Base-by-base conservation (phyloP, 2,113 vertebrate genomes). In the Oreotrochilus melanogaster region DNA sequence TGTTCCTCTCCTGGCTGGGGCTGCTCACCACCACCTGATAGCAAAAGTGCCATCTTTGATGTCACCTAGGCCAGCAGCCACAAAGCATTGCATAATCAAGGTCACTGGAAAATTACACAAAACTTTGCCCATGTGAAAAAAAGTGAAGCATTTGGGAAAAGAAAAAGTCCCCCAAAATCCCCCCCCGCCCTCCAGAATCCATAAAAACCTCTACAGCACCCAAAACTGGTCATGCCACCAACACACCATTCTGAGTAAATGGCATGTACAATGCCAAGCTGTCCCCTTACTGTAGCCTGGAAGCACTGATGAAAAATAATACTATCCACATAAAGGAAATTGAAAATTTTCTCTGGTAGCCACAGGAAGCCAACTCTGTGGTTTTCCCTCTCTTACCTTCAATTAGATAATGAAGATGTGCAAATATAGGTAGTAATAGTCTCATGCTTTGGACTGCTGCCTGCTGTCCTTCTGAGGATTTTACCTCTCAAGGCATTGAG, bases 31-130 rank as follows among this genome's bases (percentile, higher is more conserved):
- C 91, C 91, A 73, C 91, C 91, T 62, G 84, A 95, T 92, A 95
- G 92, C 47, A 35, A 30, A 48, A 69, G 37, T 56, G 78, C 66
- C 93, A 95, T 88, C 95, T 97, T 93, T 96, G 79, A 91, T 96
- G 93, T 94, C 21, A 62, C 86, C 61, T 64, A 33, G 76, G 78
- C 87, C 92, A 94, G 91, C 66, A 95, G 92, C 91, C 93, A 54
- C 65, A 75, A n/a, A 60, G 37, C 80, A 64, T 97, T 97, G 95
- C 92, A 89, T 82, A 95, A 97, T 93, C 96, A 96, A 97, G 97
- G 96, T 86, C 88, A 54, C 75, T 96, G 96, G 97, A 97, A 97
- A 98, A 94, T 93, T 95, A 97, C 95, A 98, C 95, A 97, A 95
- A 97, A 96, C 82, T 64, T 97, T 96, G 95, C 76, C 95, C 96